A percentile compares a stretch with the other conserved stretches of the same genome.
Conservation (phyloP, 2,888 invertebrate species). For the Drosophila testacea region DNA sequence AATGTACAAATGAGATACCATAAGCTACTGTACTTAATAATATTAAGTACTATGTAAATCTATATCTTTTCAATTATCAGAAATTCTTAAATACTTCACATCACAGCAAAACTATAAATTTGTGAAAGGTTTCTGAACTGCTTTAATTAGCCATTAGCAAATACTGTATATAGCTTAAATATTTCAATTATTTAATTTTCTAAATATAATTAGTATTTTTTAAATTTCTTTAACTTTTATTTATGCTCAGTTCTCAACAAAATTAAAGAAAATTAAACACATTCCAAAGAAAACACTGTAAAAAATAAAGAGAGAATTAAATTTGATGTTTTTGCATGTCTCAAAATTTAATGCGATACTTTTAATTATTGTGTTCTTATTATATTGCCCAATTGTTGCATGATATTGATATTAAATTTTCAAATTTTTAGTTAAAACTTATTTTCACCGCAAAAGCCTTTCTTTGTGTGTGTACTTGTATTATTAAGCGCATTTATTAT, state of each 20-base stretch:
- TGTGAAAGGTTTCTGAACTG: slow-evolving; percentile 82
- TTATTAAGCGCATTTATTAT: slow-evolving; percentile 62
- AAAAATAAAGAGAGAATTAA: slow-evolving; percentile 8
- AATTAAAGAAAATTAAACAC: background rate
- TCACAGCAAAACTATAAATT: slow-evolving; percentile 68
- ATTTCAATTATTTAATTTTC: slow-evolving; percentile 10
- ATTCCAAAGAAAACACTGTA: slow-evolving; percentile 27
- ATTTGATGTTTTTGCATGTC: slow-evolving; percentile 47
- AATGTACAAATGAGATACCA: slow-evolving; percentile 29
- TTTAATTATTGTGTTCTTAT: slow-evolving; percentile 6
- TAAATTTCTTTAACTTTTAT: slow-evolving; percentile 19
- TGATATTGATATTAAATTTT: slow-evolving; percentile 36
- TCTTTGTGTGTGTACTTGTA: slow-evolving; percentile 54
- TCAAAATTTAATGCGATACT: slow-evolving; percentile 22
- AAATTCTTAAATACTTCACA: slow-evolving; percentile 73
- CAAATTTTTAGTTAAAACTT: slow-evolving; percentile 25
- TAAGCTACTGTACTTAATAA: slow-evolving; percentile 18
- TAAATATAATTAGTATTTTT: slow-evolving; percentile 8
- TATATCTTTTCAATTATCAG: slow-evolving; percentile 54
- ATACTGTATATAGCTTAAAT: slow-evolving; percentile 62
- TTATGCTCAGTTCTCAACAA: slow-evolving; percentile 14
- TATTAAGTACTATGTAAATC: background rate
- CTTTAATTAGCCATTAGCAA: slow-evolving; percentile 31
- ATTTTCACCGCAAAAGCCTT: slow-evolving; percentile 33
- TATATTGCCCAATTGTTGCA: slow-evolving; percentile 60